Evolutionary conservation across 2,113 vertebrate species (phyloP), one percentile per base, ranked within the genome.

Genomic region (Macquaria australasica): DNA sequence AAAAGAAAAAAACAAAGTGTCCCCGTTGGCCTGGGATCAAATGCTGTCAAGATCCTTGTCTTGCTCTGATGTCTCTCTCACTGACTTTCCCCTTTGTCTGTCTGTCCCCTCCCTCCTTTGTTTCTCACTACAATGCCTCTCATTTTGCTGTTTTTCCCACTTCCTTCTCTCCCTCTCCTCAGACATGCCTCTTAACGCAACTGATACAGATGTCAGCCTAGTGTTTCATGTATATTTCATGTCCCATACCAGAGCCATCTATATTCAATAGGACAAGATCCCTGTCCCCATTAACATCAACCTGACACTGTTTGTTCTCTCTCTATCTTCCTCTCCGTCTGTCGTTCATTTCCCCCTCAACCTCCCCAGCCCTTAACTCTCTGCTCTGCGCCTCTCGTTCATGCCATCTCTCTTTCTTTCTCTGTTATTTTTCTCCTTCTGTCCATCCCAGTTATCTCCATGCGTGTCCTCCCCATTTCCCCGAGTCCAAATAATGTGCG

Each of bases 181-280:
- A 63, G 77, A 89, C 77, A 50, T 70, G 66, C 48, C 76, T 85
- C 73, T 85, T 77, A 86, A 77, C 81, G 37, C 60, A 79, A 77
- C 71, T 69, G 82, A 88, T 89, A 88, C 84, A 84, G 88, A 91
- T 92, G 87, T 93, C 89, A 88, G 56, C 77, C 55, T 48, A 20
- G 70, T 89, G 81, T 89, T 90, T 93, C 90, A 94, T 94, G 83
- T 93, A 87, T 93, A 89, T 91, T 94, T 93, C 82, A 93, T 90
- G 87, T 86, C 73, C 74, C 86, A 86, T 88, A 93, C 90, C 85
- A 85, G 85, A 79, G 56, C 8, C 89, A 92, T 93, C 73, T 74
- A 92, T 93, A 87, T 91, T 93, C 91, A 89, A 90, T 89, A 71
- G 53, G 78, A 86, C 82, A 87, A 67, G 87, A 90, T 93, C 86